Evolutionary conservation across 2,797 vertebrate genomes (phyloP).

Genomic region (Anableps anableps): DNA sequence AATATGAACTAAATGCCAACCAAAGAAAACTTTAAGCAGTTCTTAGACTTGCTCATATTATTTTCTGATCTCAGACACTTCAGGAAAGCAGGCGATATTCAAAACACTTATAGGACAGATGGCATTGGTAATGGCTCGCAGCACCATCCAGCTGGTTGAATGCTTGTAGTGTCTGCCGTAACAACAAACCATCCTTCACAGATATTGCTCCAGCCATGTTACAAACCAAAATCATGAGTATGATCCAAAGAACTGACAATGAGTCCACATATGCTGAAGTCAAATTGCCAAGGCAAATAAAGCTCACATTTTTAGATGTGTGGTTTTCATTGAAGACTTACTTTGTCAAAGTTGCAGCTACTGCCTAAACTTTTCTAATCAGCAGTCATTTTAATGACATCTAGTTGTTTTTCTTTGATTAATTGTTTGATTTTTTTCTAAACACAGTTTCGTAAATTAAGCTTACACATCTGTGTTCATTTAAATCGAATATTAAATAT

Average conservation of each 20-base stretch:
- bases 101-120: background rate
- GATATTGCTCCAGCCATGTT: constrained; percentile 2
- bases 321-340: background rate
- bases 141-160: constrained; percentile 6
- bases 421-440: too few species aligned
- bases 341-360: background rate
- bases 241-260: background rate
- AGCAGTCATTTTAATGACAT: background rate
- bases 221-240: background rate
- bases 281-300: background rate
- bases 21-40: background rate
- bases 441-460: background rate
- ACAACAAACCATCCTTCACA: constrained; percentile 3
- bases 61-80: background rate
- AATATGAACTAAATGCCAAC: background rate
- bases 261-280: background rate
- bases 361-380: background rate
- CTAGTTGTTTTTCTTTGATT: background rate
- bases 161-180: background rate
- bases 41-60: background rate
- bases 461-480: too few species aligned
- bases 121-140: background rate
- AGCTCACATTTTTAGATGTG: background rate
- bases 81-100: background rate
- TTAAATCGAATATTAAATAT: background rate